Conservation (phyloP, 2,113 vertebrate genomes). For the Ictalurus furcatus region DNA sequence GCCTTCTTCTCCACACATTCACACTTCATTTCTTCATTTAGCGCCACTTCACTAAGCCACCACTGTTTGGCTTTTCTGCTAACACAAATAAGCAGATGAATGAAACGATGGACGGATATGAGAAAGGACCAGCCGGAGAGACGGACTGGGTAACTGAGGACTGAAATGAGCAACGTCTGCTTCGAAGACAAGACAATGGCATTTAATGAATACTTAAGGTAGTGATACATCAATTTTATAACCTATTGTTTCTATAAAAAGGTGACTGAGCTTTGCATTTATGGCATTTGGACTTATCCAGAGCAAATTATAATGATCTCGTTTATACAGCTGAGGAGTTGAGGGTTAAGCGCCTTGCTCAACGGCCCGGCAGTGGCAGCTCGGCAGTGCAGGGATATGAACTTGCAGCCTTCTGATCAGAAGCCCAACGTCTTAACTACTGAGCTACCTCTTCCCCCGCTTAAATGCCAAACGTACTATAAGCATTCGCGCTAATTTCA, state of each 20-base stretch:
- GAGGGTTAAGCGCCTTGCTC: too few relatives aligned
- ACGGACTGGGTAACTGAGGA: background rate
- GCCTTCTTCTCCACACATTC: conserved; percentile 10
- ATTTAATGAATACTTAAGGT: background rate
- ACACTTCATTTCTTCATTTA: conserved; percentile 28
- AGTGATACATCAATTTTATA: background rate
- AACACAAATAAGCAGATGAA: conserved; percentile 32
- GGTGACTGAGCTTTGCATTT: background rate
- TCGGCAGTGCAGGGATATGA: too few relatives aligned
- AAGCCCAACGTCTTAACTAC: too few relatives aligned
- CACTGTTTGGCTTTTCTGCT: conserved; percentile 40
- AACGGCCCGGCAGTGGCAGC: too few relatives aligned
- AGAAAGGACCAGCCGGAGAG: background rate
- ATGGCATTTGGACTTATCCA: too few relatives aligned
- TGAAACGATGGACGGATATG: conserved; percentile 1
- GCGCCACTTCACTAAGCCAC: conserved; percentile 35
- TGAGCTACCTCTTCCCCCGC: too few relatives aligned
- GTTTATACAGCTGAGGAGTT: too few relatives aligned
- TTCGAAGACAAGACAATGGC: background rate
- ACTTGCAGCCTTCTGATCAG: too few relatives aligned
- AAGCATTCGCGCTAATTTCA: background rate
- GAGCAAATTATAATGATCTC: too few relatives aligned
- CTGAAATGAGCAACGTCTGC: background rate
- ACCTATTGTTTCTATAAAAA: background rate
- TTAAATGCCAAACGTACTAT: background rate